These are phyloP conservation scores for Eristalis intricaria DNA, from an alignment of 2,888 invertebrate genomes.

Conservation along the genomic window DNA sequence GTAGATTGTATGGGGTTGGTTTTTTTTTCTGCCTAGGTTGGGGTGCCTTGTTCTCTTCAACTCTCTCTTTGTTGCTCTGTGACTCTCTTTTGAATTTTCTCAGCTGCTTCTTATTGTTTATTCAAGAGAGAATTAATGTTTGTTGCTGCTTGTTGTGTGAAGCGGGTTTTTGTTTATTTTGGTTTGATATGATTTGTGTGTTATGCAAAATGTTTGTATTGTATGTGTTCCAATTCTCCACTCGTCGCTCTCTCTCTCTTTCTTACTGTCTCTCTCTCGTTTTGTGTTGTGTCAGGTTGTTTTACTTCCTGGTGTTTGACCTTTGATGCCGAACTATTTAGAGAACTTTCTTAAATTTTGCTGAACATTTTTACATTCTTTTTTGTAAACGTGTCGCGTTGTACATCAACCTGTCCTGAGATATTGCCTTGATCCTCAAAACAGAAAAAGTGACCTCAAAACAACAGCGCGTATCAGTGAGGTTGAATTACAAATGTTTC, in stretches of 20 bases:
- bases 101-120: constrained; percentile 47
- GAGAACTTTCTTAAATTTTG: not conserved
- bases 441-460: not conserved
- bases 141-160: constrained; percentile 22
- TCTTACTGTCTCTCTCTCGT: not conserved
- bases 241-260: not conserved
- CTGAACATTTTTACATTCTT: not conserved
- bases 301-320: constrained; percentile 38
- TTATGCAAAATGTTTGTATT: constrained; percentile 41
- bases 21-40: not conserved
- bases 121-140: constrained; percentile 53
- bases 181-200: constrained; percentile 31
- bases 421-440: not conserved
- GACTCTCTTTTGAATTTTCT: not conserved
- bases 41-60: not conserved
- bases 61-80: not conserved
- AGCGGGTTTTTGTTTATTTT: constrained; percentile 30
- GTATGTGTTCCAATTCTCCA: not conserved
- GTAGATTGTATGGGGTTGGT: constrained; percentile 5
- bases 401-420: not conserved
- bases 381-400: not conserved
- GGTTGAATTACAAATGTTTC: constrained; percentile 1
- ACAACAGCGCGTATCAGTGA: not conserved
- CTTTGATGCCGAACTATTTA: constrained; percentile 7
- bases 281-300: not conserved